Evolutionary conservation across 2,797 vertebrate genomes (phyloP).

Genomic region (Girardinus metallicus): DNA sequence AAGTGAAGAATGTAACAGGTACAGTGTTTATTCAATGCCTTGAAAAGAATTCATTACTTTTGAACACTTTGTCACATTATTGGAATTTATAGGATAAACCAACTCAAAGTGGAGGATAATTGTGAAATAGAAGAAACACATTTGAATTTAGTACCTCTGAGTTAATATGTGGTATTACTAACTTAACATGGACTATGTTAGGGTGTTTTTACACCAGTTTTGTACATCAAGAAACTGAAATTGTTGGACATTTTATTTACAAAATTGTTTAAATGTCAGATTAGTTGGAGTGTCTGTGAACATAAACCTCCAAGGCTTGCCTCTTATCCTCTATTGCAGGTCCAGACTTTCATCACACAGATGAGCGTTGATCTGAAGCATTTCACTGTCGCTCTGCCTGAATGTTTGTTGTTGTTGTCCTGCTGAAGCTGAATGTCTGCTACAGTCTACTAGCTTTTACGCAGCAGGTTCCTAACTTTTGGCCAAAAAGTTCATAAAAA

Average conservation of each 20-base stretch:
- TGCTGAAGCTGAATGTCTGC: background rate
- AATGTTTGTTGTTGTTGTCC: background rate
- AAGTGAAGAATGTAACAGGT: conserved; percentile 16
- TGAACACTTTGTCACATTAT: background rate
- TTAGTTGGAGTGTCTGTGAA: background rate
- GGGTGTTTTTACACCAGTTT: background rate
- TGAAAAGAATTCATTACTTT: background rate
- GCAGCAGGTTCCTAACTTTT: background rate
- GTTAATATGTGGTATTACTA: background rate
- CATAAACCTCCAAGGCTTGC: background rate
- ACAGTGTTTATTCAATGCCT: conserved; percentile 5
- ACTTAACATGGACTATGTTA: background rate
- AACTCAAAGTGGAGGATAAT: background rate
- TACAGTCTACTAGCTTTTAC: background rate
- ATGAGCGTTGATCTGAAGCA: background rate
- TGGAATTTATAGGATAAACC: background rate
- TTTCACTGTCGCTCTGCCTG: background rate
- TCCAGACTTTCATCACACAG: background rate
- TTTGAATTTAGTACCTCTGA: background rate
- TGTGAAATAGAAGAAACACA: background rate
- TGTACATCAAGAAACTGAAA: background rate
- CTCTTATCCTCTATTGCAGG: background rate
- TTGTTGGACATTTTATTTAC: background rate
- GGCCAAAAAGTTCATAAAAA: background rate
- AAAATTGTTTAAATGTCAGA: background rate